These are phyloP conservation scores for Leptura quadrifasciata DNA, from an alignment of 2,888 invertebrate species.

Conservation along the genomic window DNA sequence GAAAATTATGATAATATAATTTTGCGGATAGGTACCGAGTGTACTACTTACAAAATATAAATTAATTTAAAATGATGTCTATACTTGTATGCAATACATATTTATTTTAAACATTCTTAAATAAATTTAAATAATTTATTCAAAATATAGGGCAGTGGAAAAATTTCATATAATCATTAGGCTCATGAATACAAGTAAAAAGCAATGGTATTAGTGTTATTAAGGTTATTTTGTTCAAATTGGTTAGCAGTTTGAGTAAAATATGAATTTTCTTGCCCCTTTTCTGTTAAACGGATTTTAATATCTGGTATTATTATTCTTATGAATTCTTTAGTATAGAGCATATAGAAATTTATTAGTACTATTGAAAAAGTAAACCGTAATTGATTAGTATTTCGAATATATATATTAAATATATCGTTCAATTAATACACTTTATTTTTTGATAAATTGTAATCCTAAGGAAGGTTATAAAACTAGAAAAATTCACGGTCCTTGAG, in stretches of 20 bases:
- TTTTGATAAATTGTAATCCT: too few relatives aligned
- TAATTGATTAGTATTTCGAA: too few relatives aligned
- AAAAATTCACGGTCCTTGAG: too few relatives aligned
- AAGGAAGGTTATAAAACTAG: too few relatives aligned
- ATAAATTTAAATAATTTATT: constrained; percentile 31
- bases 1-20: constrained; percentile 1
- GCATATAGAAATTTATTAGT: too few relatives aligned
- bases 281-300: neutral
- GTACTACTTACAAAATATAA: constrained; percentile 8
- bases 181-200: neutral
- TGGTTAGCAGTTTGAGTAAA: neutral
- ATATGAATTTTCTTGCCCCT: neutral
- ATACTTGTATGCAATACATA: constrained; percentile 10
- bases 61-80: constrained; percentile 8
- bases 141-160: neutral
- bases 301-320: neutral
- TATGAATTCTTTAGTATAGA: neutral
- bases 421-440: too few relatives aligned
- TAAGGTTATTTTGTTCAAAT: neutral
- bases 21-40: neutral
- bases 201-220: neutral
- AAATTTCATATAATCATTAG: neutral
- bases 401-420: too few relatives aligned
- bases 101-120: constrained; percentile 26
- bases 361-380: too few relatives aligned